These are phyloP conservation scores for Oncopeltus fasciatus DNA, from an alignment of 1,140 invertebrate genomes.

Conservation along the genomic window DNA sequence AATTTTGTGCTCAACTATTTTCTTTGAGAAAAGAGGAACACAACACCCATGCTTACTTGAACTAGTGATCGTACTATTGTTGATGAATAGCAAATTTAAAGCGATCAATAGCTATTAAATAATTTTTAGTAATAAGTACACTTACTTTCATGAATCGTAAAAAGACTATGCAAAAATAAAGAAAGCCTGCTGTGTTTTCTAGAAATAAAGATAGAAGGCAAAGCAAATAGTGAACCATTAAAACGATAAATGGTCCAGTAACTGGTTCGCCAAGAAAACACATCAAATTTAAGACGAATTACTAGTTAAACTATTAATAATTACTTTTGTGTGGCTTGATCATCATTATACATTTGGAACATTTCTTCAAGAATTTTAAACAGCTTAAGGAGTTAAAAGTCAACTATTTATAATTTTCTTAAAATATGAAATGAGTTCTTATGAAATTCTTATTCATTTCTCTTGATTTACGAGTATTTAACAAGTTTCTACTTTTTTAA, in stretches of 20 bases:
- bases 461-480: too few species aligned
- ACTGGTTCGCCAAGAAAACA: neutral
- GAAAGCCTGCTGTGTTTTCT: neutral
- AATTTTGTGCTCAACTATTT: neutral
- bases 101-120: neutral
- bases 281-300: too few species aligned
- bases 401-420: too few species aligned
- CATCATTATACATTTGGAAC: too few species aligned
- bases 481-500: too few species aligned
- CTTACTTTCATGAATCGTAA: too few species aligned
- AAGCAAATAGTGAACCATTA: neutral
- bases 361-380: too few species aligned
- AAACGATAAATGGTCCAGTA: neutral
- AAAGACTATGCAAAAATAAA: neutral
- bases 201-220: neutral
- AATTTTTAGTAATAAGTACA: neutral
- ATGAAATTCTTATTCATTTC: too few species aligned
- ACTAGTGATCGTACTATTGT: conserved; percentile 1
- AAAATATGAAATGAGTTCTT: too few species aligned
- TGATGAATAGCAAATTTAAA: neutral
- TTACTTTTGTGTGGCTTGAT: too few species aligned
- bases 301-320: too few species aligned
- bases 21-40: neutral
- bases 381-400: too few species aligned
- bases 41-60: neutral